Evolutionary conservation across 2,113 vertebrate species (phyloP).

Genomic region (Odocoileus virginianus): DNA sequence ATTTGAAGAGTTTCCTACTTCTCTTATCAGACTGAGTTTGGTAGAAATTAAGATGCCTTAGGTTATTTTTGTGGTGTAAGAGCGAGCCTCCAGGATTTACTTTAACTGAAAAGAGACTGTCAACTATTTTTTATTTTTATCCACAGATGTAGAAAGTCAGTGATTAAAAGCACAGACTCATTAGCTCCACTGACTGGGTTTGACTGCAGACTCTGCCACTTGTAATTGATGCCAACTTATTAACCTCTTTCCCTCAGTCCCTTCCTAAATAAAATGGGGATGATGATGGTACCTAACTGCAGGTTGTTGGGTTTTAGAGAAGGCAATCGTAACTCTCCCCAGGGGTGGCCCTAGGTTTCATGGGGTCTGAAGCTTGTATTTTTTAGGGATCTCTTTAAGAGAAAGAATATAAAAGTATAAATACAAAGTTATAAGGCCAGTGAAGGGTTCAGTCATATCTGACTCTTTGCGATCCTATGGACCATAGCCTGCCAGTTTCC

Average conservation of each 20-base stretch:
- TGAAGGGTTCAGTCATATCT: background rate
- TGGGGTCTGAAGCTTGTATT: background rate
- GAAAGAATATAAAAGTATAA: background rate
- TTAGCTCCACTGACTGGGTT: background rate
- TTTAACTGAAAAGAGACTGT: background rate
- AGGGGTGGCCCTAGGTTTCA: background rate
- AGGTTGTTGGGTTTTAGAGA: background rate
- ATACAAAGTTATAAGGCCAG: background rate
- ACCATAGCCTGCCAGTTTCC: background rate
- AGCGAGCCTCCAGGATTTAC: background rate
- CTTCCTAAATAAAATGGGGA: background rate
- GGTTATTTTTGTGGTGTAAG: background rate
- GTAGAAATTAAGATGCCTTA: background rate
- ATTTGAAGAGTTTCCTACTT: background rate
- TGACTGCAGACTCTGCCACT: background rate
- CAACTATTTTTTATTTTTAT: background rate
- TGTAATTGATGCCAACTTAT: background rate
- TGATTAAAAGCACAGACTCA: background rate
- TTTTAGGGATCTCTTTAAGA: background rate
- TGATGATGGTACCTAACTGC: background rate
- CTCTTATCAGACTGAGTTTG: background rate
- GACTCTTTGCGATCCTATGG: rapidly evolving
- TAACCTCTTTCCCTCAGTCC: background rate
- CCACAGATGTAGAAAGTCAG: background rate
- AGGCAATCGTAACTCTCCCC: background rate